phyloP scores from a whole-genome alignment of 2,888 invertebrate genomes.

The Apodemia duryi region DNA sequence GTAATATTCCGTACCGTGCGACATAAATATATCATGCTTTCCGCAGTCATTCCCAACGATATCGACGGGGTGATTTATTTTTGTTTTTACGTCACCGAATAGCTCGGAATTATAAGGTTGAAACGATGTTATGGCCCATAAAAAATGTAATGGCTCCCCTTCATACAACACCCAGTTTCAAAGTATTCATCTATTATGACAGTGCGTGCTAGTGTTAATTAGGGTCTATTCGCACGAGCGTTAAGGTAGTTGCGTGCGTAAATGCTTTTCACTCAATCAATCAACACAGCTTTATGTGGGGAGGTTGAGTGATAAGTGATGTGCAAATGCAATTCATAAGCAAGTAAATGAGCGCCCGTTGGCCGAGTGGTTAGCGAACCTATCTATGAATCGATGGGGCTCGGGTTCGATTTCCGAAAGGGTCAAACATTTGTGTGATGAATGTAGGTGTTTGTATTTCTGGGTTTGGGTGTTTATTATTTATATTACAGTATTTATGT shows the following conservation, averaged over 20 bases:
- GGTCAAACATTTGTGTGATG: too few species aligned
- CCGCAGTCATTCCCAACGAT: constrained; percentile 18
- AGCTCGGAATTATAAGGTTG: constrained; percentile 55
- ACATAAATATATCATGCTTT: constrained; percentile 21
- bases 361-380: too few species aligned
- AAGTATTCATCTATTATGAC: constrained; percentile 22
- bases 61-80: constrained; percentile 51
- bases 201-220: constrained; percentile 27
- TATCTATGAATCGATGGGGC: too few species aligned
- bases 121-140: constrained; percentile 53
- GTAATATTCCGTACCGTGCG: not conserved
- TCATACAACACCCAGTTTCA: constrained; percentile 32
- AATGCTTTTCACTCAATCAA: constrained; percentile 10
- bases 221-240: constrained; percentile 13
- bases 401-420: too few species aligned
- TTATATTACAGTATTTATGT: too few species aligned
- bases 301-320: not conserved
- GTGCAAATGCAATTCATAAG: not conserved
- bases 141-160: constrained; percentile 46
- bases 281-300: not conserved
- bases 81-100: constrained; percentile 50
- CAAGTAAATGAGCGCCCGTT: not conserved
- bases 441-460: too few species aligned
- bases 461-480: too few species aligned
- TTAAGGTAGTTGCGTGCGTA: not conserved